Base-by-base conservation (phyloP, 2,888 invertebrate species). In the Aleiodes leptofemur region DNA sequence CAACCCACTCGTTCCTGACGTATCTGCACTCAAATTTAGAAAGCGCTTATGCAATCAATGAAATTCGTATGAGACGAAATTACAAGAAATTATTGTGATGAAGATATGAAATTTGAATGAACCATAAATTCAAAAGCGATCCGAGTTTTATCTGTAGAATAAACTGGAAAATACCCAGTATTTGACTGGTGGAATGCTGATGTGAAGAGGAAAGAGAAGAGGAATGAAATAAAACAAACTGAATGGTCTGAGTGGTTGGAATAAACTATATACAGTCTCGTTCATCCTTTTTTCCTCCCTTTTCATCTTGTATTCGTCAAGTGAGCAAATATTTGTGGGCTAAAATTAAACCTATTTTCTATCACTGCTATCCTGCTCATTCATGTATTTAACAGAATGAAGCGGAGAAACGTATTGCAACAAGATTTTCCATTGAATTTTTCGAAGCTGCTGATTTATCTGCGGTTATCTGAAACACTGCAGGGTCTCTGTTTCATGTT, bases 321-420 rank as follows among this genome's bases (percentile, higher is more conserved):
- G 68, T 72, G 53, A 59, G 53, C 69, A 73, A 78, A 78, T 77
- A 78, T 78, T 78, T 78, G 77, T 61, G 34, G 50, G 64, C n/a
- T 56, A n/a, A 38, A 71, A 71, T 71, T 71, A 61, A 31, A 43
- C 64, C 14, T 11, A 16, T 74, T 6, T 71, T 50, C 48, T 34
- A 38, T 48, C 31, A 43, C 53, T 34, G 53, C 34, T 34, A 31
- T 70, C n/a, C 9, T n/a, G n/a, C 11, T 61, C 38, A 16, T 16
- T 16, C 38, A 16, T 38, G 34, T 34, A 38, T 61, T 43, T 14
- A 43, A 16, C 14, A 61, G 13, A 61, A 34, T 34, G 23, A 13
- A 29, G 9, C 23, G 3, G 8, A n/a, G 14, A 14, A 61, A 43
- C 43, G 1, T 7, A 43, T 9, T 7, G 43, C 43, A 43, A 43